Base-by-base conservation (phyloP, 2,797 vertebrate genomes). In the Falco columbarius region DNA sequence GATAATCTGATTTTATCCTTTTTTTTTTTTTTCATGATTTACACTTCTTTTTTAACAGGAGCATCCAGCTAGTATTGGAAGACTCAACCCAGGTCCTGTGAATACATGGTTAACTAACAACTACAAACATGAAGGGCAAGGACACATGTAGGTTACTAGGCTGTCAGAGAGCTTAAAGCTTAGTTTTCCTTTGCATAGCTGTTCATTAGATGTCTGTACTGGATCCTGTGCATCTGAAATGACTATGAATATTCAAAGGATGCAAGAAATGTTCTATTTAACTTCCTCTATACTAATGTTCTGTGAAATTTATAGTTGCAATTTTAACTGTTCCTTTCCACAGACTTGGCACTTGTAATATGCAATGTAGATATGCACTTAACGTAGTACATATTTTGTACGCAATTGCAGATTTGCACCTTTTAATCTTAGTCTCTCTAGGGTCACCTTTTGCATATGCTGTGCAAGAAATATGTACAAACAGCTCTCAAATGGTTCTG, bases 381-480 rank as follows among this genome's bases (percentile, higher is more conserved):
- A 94, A 70, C 65, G 58, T 51, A 58, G 61, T 55, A 96, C 74
- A 21, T 77, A 73, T 63, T 97, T 98, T 97, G 86, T 98, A 96
- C 68, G 71, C 66, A 89, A 54, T 20, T 94, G 82, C 92, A 95
- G 91, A 91, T 95, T 95, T 94, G 61, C 80, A 93, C 84, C 61
- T 95, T 96, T 95, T 85, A 96, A 89, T 92, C 91, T 94, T 68
- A 81, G n/a, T 62, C 38, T 66, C 81, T 63, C 54, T 94, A 92
- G 55, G 92, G 92, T 93, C 86, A 81, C 55, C 56, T 95, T 94
- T 95, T 81, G 72, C 87, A 81, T 95, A 91, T 67, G 22, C 84
- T 93, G 77, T 96, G 89, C 80, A 88, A 90, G 92, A 96, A 97
- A 68, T 59, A 85, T 85, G 68, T 96, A 72, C 52, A 82, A 90